Base-by-base conservation (phyloP, 2,113 vertebrate species). In the Sarotherodon lohbergeri region DNA sequence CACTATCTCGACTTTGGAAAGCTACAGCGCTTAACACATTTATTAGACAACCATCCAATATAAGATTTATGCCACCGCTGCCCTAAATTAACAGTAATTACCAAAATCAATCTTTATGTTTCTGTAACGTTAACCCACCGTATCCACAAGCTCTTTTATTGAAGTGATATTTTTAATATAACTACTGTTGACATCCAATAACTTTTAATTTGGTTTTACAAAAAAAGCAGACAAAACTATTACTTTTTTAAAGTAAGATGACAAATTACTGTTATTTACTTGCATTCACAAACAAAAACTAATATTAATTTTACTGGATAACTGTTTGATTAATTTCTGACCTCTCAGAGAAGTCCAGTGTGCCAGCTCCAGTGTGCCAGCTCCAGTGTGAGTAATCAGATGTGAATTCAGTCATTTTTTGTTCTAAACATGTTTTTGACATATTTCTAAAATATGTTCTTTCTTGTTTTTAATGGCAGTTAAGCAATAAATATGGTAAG, bases 341-440 rank as follows among this genome's bases (percentile, higher is more conserved):
- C 63, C 22, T 68, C 34, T 68, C 63, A 22, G 13, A 68, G 34
- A 36, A 68, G 19, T 0, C 34, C 63, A 41, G 34, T 68, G 0
- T 68, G 34, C 34, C 63, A 41, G 34, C 63, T 0, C 36, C 63
- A 41, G 36, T 68, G 0, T 68, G 36, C 36, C 63, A 41, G 36
- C 63, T 68, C 63, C 0, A 0, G 17, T 68, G 11, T 14, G 36
- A 39, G 11, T 68, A 41, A 9, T 22, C 34, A 2, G 36, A 63
- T 36, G 5, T 63, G 0, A 63, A 22, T 22, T 41, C 34, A 39
- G 34, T 39, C 11, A 2, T 66, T 66, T 66, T 63, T 68, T 36
- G 61, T 39, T 68, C 13, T 41, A 39, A 68, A 68, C 1, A 5
- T 13, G 19, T 22, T 13, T 68, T 68, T 41, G 34, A 41, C 34